Evolutionary conservation across 2,888 invertebrate genomes (phyloP).

Genomic region (Andrena marginata): DNA sequence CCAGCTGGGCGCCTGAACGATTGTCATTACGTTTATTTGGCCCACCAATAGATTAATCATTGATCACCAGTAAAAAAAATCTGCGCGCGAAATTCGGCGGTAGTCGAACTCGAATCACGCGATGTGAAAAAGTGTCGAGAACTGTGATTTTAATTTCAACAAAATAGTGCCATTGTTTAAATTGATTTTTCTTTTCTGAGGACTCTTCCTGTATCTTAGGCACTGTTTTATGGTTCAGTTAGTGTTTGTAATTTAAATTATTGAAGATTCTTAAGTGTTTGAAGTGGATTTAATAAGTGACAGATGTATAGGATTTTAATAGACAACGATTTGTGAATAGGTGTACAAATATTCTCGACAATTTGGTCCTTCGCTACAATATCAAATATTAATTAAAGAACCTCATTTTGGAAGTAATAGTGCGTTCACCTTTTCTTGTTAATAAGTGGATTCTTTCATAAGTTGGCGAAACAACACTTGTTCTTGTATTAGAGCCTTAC

Average conservation of each 20-base stretch:
- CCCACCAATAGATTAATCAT: slow-evolving; percentile 18
- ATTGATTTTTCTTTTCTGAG: neutral
- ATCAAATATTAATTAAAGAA: neutral
- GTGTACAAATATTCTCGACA: neutral
- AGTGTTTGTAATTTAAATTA: neutral
- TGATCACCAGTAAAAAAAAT: neutral
- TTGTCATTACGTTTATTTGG: slow-evolving; percentile 33
- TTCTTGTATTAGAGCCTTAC: neutral
- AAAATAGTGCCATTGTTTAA: neutral
- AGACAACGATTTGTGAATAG: no score
- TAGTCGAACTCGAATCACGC: neutral
- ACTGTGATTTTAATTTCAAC: neutral
- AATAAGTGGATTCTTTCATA: neutral
- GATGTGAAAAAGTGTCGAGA: no score
- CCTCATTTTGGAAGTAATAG: neutral
- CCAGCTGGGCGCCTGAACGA: slow-evolving; percentile 14
- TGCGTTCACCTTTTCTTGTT: neutral
- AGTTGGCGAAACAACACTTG: neutral
- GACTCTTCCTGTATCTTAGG: no score
- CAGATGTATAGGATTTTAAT: no score
- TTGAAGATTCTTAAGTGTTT: neutral
- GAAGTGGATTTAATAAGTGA: no score
- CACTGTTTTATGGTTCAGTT: neutral
- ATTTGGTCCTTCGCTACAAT: neutral
- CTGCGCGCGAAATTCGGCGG: neutral